Evolutionary conservation across 1,140 invertebrate genomes (phyloP).

Genomic region (Drosophila chauvacae): DNA sequence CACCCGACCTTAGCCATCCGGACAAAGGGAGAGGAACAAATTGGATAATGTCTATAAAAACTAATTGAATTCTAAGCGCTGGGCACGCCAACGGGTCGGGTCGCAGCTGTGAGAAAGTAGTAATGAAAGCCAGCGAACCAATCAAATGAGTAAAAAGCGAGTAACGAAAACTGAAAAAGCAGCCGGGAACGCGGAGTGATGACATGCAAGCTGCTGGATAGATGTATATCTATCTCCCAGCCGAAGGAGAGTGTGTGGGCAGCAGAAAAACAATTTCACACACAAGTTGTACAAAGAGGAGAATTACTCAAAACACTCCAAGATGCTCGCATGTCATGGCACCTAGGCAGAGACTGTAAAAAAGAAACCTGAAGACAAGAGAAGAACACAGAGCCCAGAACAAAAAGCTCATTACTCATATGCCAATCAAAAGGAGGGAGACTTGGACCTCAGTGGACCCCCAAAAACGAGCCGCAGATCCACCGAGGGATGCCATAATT

Average conservation of each 20-base stretch:
- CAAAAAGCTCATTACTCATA: slow-evolving; percentile 83
- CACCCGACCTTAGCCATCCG: slow-evolving; percentile 35
- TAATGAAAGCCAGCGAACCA: slow-evolving; percentile 57
- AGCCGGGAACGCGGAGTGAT: slow-evolving; percentile 59
- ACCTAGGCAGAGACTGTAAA: slow-evolving; percentile 6
- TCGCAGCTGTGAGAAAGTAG: slow-evolving; percentile 75
- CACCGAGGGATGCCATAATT: slow-evolving; percentile 63
- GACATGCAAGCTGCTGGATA: slow-evolving; percentile 75
- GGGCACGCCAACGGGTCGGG: slow-evolving; percentile 57
- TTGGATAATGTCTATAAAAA: slow-evolving; percentile 84
- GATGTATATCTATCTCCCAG: slow-evolving; percentile 33
- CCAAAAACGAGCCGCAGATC: slow-evolving; percentile 58
- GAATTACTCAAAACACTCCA: slow-evolving; percentile 62
- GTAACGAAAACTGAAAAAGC: slow-evolving; percentile 30
- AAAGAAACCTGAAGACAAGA: slow-evolving; percentile 21
- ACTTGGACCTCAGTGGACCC: slow-evolving; percentile 17
- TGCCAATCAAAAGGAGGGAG: slow-evolving; percentile 65
- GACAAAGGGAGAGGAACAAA: slow-evolving; percentile 57
- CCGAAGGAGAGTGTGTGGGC: slow-evolving; percentile 58
- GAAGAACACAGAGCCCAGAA: slow-evolving; percentile 43
- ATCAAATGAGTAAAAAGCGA: slow-evolving; percentile 40
- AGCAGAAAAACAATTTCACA: slow-evolving; percentile 73
- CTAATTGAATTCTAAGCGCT: slow-evolving; percentile 83
- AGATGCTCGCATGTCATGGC: slow-evolving; percentile 60
- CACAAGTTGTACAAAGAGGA: slow-evolving; percentile 51